A percentile compares a stretch with the other conserved stretches of the same genome.
These are phyloP conservation scores for Setophaga coronata DNA, from an alignment of 2,113 vertebrate species.

Conservation along the genomic window DNA sequence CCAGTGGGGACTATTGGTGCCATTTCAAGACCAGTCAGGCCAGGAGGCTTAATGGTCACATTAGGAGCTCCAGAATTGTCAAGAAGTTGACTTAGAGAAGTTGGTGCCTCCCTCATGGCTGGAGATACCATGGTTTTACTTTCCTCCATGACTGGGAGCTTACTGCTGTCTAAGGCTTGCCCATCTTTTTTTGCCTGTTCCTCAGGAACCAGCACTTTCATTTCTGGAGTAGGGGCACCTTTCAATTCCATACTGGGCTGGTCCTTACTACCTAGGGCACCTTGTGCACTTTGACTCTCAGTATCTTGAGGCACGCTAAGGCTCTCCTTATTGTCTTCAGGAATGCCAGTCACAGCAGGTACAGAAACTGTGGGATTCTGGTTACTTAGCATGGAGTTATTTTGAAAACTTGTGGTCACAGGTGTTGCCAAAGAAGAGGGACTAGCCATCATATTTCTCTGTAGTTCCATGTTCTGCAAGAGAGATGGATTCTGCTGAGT, in stretches of 20 bases:
- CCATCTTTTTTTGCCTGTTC: conserved; percentile 77
- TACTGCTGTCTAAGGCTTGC: conserved; percentile 63
- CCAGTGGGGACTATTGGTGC: conserved; percentile 48
- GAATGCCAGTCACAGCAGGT: conserved; percentile 65
- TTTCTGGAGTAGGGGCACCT: conserved; percentile 77
- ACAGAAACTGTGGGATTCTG: conserved; percentile 72
- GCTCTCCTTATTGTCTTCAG: conserved; percentile 82
- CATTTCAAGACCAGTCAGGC: conserved; percentile 69
- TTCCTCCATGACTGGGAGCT: conserved; percentile 76
- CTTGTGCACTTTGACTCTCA: conserved; percentile 73
- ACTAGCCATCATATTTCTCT: conserved; percentile 81
- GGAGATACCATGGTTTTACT: conserved; percentile 75
- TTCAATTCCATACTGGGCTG: conserved; percentile 78
- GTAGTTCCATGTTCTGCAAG: conserved; percentile 81
- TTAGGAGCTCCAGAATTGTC: conserved; percentile 86
- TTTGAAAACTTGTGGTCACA: conserved; percentile 75
- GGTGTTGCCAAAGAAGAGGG: conserved; percentile 79
- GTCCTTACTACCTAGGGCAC: conserved; percentile 78
- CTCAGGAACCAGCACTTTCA: conserved; percentile 78
- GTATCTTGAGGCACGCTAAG: conserved; percentile 75
- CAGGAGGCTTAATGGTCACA: conserved; percentile 78
- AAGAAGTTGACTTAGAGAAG: conserved; percentile 92
- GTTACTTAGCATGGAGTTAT: conserved; percentile 71
- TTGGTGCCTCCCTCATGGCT: conserved; percentile 86
- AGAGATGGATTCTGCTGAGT: conserved; percentile 81